Base-by-base conservation (phyloP, 1,140 invertebrate genomes). In the Meloidogyne floridensis region DNA sequence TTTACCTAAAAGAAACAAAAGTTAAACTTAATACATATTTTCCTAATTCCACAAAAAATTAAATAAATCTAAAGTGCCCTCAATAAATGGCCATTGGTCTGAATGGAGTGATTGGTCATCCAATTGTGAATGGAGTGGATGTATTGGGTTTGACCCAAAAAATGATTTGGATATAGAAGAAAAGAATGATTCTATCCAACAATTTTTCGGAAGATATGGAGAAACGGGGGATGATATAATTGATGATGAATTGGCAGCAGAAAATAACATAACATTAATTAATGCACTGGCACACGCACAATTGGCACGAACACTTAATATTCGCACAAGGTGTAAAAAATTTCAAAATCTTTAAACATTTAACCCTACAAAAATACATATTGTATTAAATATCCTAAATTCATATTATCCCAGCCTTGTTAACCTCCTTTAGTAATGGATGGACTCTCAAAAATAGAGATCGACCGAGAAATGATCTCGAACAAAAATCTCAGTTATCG, bases 291-390 rank as follows among this genome's bases (percentile, higher is more conserved):
- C 86, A 88, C 20, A 54, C 85, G 20, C 91, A 95, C 0, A 91
- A 92, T 1, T 96, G 95, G 88, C 93, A 94, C 87, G 94, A 95
- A 87, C 95, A 71, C 77, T 79, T 71, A 32, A 51, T 51, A 79
- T 20, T 69, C 77, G 65, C 13, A 79, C 77, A 53, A 79, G 77
- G 77, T 79, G 3, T 20, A 18, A 20, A 42, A 65, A 32, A 32
- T 32, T 32, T 32, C 1, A 32, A 47, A 65, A n/a, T n/a, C n/a
- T 65, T 15, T n/a, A 59, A 13, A 59, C 13, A 15, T 59, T 59
- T 59, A 4, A 47, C 47, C 47, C 47, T 47, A 6, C 47, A 32
- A 32, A 32, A 32, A 32, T 32, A 32, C 32, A 32, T 32, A 32
- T 32, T 32, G 2, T 32, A 32, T 32, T 32, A 32, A 32, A 32